These are phyloP conservation scores for Leptodirus hochenwartii DNA, from an alignment of 2,888 invertebrate species.

Conservation along the genomic window DNA sequence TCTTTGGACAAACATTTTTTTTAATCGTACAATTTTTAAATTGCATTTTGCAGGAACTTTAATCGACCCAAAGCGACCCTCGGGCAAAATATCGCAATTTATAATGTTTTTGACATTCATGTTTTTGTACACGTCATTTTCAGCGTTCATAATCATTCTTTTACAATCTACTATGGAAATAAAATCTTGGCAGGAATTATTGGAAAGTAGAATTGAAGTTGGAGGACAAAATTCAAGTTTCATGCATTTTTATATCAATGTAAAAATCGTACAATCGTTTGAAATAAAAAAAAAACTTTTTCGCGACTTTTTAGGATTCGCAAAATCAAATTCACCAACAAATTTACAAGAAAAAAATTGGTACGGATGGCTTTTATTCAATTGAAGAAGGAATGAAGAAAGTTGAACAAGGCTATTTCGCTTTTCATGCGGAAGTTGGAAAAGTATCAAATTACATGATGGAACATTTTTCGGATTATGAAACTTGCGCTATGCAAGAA, in stretches of 20 bases:
- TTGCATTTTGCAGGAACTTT: conserved; percentile 21
- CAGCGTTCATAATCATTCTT: conserved; percentile 32
- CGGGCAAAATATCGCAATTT: conserved; percentile 26
- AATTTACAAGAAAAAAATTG: conserved; percentile 23
- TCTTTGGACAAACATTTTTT: too few relatives aligned
- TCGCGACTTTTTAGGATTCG: not conserved
- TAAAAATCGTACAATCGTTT: not conserved
- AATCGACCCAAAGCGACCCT: conserved; percentile 22
- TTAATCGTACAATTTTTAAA: not conserved
- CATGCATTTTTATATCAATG: conserved; percentile 6
- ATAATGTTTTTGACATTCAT: conserved; percentile 26
- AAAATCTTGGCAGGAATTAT: conserved; percentile 22
- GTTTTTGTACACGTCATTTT: conserved; percentile 31
- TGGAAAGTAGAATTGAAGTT: conserved; percentile 26
- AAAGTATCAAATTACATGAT: conserved; percentile 26
- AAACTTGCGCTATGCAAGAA: conserved; percentile 31
- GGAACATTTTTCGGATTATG: conserved; percentile 28
- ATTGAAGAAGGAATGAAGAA: conserved; percentile 23
- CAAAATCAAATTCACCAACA: conserved; percentile 12
- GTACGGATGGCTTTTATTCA: conserved; percentile 21
- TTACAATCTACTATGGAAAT: conserved; percentile 29
- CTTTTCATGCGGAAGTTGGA: conserved; percentile 25
- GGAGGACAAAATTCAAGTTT: conserved; percentile 22
- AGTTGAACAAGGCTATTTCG: conserved; percentile 24
- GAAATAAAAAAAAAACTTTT: not conserved